Base-by-base conservation (phyloP, 2,888 invertebrate species). In the Branchinecta sandiegonensis region DNA sequence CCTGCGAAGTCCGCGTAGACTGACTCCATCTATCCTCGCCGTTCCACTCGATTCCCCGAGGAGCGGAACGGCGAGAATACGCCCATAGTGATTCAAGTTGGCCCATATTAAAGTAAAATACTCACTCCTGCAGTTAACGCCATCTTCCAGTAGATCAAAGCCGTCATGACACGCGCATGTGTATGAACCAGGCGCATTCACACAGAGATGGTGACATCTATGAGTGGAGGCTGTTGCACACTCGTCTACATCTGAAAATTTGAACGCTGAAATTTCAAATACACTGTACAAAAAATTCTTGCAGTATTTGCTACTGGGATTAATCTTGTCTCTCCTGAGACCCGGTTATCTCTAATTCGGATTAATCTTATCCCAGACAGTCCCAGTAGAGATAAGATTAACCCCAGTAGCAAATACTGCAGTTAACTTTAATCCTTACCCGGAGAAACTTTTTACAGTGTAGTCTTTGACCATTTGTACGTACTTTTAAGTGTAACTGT, bases 171-270 rank as follows among this genome's bases (percentile, higher is more conserved):
- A 83, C 74, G 77, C 68, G 73, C 82, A 88, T 75, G 81, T 81
- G 78, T 85, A 89, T 46, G 81, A 80, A 47, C 90, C 90, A 6
- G 82, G 82, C n/a, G 83, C 79, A 79, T 93, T 92, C 71, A 82
- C 78, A 76, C 94, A 94, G 65, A 79, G 81, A 23, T 69, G 69
- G 47, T 69, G 69, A 65, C 69, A 69, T 48, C 47, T 48, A 56
- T 69, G 69, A 37, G 47, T 65, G 48, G 23, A 46, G n/a, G n/a
- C 14, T 37, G 67, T 50, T 12, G 68, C 37, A 48, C 69, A 69
- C 47, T 69, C 69, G 56, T 69, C 68, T 13, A 69, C 65, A 47
- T 69, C 69, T 69, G 65, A 47, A 68, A 11, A 12, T 23, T 23
- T 23, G 8, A 65, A 13, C 8, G n/a, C 9, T 56, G 8, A 56